A percentile compares a stretch with the other conserved stretches of the same genome.
Evolutionary conservation across 1,140 invertebrate species (phyloP).

Genomic region (Prorops nasuta): DNA sequence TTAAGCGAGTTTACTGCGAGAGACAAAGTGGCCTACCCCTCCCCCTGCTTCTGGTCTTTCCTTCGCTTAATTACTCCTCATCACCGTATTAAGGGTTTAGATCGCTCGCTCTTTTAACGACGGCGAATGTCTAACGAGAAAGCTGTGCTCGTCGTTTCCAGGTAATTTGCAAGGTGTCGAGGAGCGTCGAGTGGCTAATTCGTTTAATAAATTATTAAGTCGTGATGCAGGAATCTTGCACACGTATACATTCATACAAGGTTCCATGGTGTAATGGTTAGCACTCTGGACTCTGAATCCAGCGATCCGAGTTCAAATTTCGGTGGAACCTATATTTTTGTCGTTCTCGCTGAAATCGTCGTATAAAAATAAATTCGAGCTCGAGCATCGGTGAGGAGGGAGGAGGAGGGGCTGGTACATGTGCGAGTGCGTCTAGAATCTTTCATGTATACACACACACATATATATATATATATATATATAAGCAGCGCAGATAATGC

Average conservation of each 20-base stretch:
- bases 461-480: no score
- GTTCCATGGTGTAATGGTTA: conserved; percentile 89
- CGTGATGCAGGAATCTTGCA: no score
- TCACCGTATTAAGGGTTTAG: conserved; percentile 33
- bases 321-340: conserved; percentile 66
- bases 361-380: no score
- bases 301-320: conserved; percentile 86
- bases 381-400: no score
- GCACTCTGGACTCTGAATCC: conserved; percentile 90
- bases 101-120: conserved; percentile 31
- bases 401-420: no score
- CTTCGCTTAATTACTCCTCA: conserved; percentile 38
- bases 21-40: conserved; percentile 26
- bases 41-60: no score
- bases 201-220: not conserved
- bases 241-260: conserved; percentile 36
- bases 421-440: no score
- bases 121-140: conserved; percentile 34
- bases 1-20: conserved; percentile 35
- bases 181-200: not conserved
- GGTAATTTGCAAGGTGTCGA: not conserved
- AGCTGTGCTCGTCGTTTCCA: conserved; percentile 1
- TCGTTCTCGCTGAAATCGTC: no score
- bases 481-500: no score
- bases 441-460: no score